These are phyloP conservation scores for Mythimna lalbum DNA, from an alignment of 2,888 invertebrate genomes.

Conservation along the genomic window DNA sequence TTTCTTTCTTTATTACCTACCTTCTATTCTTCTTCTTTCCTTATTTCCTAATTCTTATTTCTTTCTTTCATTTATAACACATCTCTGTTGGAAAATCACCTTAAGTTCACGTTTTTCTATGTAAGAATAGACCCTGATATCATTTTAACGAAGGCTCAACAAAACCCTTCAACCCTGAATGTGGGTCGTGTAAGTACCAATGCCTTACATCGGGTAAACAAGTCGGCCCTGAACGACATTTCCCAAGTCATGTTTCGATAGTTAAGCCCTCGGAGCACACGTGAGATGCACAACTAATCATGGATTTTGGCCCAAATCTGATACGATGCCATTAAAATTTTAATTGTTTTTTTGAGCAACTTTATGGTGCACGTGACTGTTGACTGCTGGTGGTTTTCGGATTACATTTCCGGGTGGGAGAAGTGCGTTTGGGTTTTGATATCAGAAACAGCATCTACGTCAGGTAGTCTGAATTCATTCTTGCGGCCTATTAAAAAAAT, in stretches of 20 bases:
- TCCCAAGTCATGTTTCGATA: constrained; percentile 31
- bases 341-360: constrained; percentile 1
- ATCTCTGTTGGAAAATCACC: no score
- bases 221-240: constrained; percentile 33
- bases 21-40: no score
- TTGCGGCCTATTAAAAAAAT: no score
- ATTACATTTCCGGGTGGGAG: neutral
- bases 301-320: constrained; percentile 26
- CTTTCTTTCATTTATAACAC: no score
- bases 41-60: no score
- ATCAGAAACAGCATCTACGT: neutral
- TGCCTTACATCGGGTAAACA: constrained; percentile 14
- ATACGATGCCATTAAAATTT: constrained; percentile 1
- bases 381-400: neutral
- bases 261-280: constrained; percentile 35
- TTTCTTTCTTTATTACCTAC: no score
- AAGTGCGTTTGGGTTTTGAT: neutral
- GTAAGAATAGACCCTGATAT: no score
- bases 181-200: constrained; percentile 5
- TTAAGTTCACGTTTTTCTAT: no score
- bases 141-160: neutral
- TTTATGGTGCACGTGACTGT: neutral
- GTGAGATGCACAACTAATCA: constrained; percentile 36
- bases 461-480: no score
- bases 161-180: neutral